Evolutionary conservation across 2,797 vertebrate species (phyloP).

Genomic region (Phaenicophaeus curvirostris): DNA sequence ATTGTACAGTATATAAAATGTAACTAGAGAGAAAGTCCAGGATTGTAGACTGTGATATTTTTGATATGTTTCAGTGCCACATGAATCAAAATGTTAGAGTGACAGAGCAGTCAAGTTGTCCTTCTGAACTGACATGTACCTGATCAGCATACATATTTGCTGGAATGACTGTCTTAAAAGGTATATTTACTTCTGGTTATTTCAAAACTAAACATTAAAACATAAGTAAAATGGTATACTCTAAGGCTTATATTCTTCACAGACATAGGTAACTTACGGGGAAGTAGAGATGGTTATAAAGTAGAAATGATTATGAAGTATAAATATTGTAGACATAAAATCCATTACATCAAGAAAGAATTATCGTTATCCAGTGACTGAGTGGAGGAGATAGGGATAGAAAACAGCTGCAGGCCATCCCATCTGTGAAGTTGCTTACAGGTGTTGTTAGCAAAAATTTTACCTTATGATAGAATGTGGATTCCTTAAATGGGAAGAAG

Average conservation of each 20-base stretch:
- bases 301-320: background rate
- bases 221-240: background rate
- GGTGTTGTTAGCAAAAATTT: background rate
- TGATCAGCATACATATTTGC: background rate
- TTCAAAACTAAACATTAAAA: background rate
- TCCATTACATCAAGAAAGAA: background rate
- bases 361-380: background rate
- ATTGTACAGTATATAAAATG: conserved; percentile 10
- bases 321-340: background rate
- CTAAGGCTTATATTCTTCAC: background rate
- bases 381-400: background rate
- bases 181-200: background rate
- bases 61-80: background rate
- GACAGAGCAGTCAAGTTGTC: background rate
- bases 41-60: background rate
- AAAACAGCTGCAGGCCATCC: background rate
- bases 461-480: background rate
- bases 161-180: background rate
- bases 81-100: conserved; percentile 21
- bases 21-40: background rate
- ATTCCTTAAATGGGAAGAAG: background rate
- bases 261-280: background rate
- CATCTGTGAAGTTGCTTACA: background rate
- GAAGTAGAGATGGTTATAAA: background rate
- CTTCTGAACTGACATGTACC: background rate